Evolutionary conservation across 2,888 invertebrate genomes (phyloP), one percentile per base, ranked within the genome.

Genomic region (Vesta saturnalis): DNA sequence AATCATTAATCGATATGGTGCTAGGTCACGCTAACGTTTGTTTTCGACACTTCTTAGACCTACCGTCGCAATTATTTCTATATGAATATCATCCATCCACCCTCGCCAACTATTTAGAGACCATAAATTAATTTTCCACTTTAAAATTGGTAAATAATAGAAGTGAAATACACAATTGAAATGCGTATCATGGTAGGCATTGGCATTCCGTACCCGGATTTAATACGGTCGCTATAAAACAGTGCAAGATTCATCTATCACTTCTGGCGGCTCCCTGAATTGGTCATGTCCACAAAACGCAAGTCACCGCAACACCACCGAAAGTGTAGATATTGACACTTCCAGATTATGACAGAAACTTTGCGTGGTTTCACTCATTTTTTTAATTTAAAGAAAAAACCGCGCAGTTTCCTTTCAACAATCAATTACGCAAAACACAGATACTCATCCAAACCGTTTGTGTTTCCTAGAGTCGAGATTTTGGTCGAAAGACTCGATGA

Each of bases 141-240:
- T 63, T 67, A 70, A 72, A 69, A 70, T 72, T 64, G 69, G 59
- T 69, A 67, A 66, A 69, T 69, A 72, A 72, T 72, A 59, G 72
- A 69, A 69, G 67, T 64, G 62, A 67, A 69, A 69, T 65, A 71
- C 78, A 83, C 82, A 83, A 83, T 83, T 81, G 83, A 83, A 82
- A 81, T 79, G 83, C 83, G 76, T 78, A 81, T 83, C 83, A 83
- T 82, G 80, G 77, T 77, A 52, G 70, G 72, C 78, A 82, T 82
- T 82, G 82, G 80, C 82, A 83, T 83, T 83, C 83, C 82, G 80
- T 78, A 76, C 79, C 77, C 78, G 80, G 80, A 81, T 82, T 82
- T 81, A 80, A 81, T 81, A 80, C 79, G 76, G 74, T 73, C 73
- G 73, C 76, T 76, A 81, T 81, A 80, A 82, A 81, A 82, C 82